Conservation (phyloP, 2,888 invertebrate species). For the Tenthredo amoena region DNA sequence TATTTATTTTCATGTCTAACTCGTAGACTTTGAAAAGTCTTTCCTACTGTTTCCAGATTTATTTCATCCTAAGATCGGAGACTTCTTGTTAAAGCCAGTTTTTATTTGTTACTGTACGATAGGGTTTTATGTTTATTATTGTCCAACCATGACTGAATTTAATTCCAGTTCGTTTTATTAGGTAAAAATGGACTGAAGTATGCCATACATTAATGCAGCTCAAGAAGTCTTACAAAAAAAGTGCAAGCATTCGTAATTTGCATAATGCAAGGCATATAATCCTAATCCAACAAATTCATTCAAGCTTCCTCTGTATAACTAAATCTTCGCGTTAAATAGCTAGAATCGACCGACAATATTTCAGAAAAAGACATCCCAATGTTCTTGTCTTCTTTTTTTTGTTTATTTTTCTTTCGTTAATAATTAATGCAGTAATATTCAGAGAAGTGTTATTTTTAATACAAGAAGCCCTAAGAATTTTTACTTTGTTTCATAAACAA, state of each 20-base stretch:
- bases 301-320: neutral
- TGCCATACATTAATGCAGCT: neutral
- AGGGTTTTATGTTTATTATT: neutral
- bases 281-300: neutral
- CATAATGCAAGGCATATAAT: neutral
- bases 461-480: neutral
- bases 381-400: neutral
- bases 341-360: neutral
- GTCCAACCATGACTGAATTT: neutral
- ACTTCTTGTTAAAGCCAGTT: neutral
- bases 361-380: neutral
- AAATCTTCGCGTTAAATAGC: neutral
- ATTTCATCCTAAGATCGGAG: slow-evolving; percentile 16
- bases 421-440: neutral
- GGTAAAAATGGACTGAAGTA: neutral
- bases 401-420: neutral
- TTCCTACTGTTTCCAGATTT: neutral
- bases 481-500: neutral
- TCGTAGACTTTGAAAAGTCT: neutral
- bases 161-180: neutral
- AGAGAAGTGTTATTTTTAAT: neutral
- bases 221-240: neutral
- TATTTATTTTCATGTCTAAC: neutral
- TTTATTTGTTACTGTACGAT: neutral
- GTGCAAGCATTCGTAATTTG: neutral